Base-by-base conservation (phyloP, 2,797 vertebrate genomes). In the Bovichtus variegatus region DNA sequence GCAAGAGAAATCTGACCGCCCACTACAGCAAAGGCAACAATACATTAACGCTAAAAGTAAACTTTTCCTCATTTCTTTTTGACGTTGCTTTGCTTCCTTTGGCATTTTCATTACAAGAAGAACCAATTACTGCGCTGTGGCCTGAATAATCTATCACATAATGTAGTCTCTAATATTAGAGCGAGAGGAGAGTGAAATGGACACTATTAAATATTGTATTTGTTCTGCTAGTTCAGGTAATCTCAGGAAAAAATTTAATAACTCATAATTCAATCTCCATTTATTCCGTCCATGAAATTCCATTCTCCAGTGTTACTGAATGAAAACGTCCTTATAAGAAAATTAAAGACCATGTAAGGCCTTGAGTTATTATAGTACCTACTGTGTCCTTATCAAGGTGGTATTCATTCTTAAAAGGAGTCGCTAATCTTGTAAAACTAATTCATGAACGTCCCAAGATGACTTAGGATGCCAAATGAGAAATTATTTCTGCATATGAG, bases 121-220 rank as follows among this genome's bases (percentile, higher is more conserved):
- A 78, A 59, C 54, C 67, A 78, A 74, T 84, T 80, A 73, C n/a
- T 3, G 16, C 8, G 11, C 55, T 19, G 11, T 23, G 53, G 53
- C 54, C 71, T 54, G 46, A n/a, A n/a, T n/a, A 74, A 74, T 80
- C 61, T 74, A 64, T 85, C 75, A 66, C 50, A 65, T 84, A 78
- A 85, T 70, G 27, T 53, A 74, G 54, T 71, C 57, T 78, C 47
- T 36, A 71, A 66, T 84, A 86, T 82, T 70, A 65, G 66, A 50
- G 71, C 36, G 25, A 44, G 31, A 73, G 74, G 76, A 90, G 49
- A 85, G 85, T 78, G 71, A 86, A 76, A 79, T 9, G 55, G 73
- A 82, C 57, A 67, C 74, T 79, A 80, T 89, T 91, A 85, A 83
- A 84, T 78, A 84, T 66, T 76, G 36, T 60, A 87, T 93, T 88